Percentiles rank a stretch among this genome's conserved stretches.
Evolutionary conservation across 2,113 vertebrate genomes (phyloP).

Genomic region (Hoplias malabaricus): DNA sequence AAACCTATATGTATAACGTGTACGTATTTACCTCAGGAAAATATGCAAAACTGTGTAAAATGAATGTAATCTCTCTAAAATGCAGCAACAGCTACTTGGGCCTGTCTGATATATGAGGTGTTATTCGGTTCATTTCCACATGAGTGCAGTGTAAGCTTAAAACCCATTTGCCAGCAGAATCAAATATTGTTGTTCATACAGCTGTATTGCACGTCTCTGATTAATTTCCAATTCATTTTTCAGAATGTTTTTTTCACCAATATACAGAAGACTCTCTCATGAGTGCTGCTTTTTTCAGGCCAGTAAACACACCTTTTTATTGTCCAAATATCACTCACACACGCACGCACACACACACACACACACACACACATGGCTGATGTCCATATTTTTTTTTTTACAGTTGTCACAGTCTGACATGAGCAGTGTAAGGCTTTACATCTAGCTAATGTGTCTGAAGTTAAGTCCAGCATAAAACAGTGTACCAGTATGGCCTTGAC

Average conservation of each 20-base stretch:
- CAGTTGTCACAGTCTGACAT: slow-evolving; percentile 71
- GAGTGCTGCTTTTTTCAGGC: slow-evolving; percentile 44
- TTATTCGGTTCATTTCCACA: slow-evolving; percentile 37
- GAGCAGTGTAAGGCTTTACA: slow-evolving; percentile 76
- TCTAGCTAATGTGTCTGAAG: slow-evolving; percentile 63
- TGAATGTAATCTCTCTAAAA: background rate
- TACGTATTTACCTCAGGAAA: too few species aligned
- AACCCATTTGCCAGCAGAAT: background rate
- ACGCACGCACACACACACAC: slow-evolving; percentile 63
- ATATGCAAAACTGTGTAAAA: too few species aligned
- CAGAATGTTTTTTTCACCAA: background rate
- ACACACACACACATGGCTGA: slow-evolving; percentile 63
- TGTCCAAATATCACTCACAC: slow-evolving; percentile 63
- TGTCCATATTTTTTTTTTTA: slow-evolving; percentile 54
- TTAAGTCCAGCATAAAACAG: slow-evolving; percentile 61
- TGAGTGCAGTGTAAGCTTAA: slow-evolving; percentile 29
- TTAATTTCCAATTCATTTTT: background rate
- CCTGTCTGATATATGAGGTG: background rate
- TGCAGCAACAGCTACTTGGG: background rate
- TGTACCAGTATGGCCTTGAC: slow-evolving; percentile 43
- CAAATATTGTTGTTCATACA: background rate
- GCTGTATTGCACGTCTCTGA: background rate
- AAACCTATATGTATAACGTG: too few species aligned
- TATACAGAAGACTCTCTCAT: slow-evolving; percentile 29
- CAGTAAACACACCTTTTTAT: slow-evolving; percentile 73